These are phyloP conservation scores for Nestor notabilis DNA, from an alignment of 2,113 vertebrate genomes.

Conservation along the genomic window DNA sequence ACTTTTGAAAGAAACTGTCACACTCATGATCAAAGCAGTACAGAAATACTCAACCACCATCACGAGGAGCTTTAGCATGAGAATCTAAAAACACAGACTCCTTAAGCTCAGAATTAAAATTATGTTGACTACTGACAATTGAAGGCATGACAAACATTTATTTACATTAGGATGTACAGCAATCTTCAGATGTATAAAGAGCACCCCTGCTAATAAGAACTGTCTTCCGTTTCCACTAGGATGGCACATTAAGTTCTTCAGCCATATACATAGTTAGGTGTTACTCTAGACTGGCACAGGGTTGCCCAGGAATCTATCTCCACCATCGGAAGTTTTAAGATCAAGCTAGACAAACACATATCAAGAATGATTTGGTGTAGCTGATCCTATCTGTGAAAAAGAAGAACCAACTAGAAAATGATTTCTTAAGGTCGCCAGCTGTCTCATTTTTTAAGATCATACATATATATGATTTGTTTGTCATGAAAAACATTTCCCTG, in stretches of 20 bases:
- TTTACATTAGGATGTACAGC: background rate
- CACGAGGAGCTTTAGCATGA: background rate
- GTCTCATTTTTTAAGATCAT: background rate
- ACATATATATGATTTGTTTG: background rate
- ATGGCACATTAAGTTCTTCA: background rate
- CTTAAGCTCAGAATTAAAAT: background rate
- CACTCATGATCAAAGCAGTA: background rate
- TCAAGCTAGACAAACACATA: background rate
- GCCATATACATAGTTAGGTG: fast-evolving
- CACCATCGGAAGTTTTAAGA: background rate
- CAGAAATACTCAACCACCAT: background rate
- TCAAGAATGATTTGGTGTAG: background rate
- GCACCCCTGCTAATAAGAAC: background rate
- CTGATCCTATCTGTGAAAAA: background rate
- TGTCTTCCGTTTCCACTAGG: background rate
- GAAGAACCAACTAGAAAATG: fast-evolving
- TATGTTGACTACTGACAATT: background rate
- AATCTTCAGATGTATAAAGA: background rate
- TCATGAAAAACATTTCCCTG: background rate
- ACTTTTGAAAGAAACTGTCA: constrained; percentile 27
- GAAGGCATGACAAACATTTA: background rate
- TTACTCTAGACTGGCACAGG: background rate
- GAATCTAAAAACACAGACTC: background rate
- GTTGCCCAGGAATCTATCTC: background rate
- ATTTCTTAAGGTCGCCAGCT: background rate